These are phyloP conservation scores for Thymelicus lineola DNA, from an alignment of 2,888 invertebrate species.

Conservation along the genomic window DNA sequence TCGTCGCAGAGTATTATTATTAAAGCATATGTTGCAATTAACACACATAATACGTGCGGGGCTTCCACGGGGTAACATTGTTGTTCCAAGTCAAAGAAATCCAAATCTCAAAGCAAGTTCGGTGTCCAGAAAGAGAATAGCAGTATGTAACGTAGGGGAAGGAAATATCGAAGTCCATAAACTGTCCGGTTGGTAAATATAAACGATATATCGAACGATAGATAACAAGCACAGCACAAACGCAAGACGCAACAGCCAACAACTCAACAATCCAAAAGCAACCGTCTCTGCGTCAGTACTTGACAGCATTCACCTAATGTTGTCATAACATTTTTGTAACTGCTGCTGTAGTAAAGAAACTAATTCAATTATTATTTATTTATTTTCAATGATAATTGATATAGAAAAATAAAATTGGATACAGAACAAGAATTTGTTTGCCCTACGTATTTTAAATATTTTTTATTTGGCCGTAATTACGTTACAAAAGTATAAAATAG, in stretches of 20 bases:
- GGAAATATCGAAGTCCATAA: neutral
- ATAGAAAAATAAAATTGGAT: no score
- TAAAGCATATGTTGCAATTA: neutral
- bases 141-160: conserved; percentile 11
- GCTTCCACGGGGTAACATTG: conserved; percentile 7
- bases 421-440: neutral
- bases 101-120: conserved; percentile 1
- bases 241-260: conserved; percentile 4
- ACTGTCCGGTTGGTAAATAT: conserved; percentile 2
- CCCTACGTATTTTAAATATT: neutral
- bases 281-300: neutral
- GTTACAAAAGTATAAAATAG: neutral
- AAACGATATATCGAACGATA: neutral
- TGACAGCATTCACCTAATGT: no score
- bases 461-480: conserved; percentile 6
- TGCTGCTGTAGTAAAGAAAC: no score
- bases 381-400: no score
- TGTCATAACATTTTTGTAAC: no score
- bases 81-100: neutral
- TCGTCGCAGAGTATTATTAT: conserved; percentile 17
- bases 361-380: no score
- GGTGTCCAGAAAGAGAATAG: conserved; percentile 10
- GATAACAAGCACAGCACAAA: conserved; percentile 2
- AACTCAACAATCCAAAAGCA: conserved; percentile 9
- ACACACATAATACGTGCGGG: neutral